Conservation (phyloP, 2,113 vertebrate species). For the Sula dactylatra region DNA sequence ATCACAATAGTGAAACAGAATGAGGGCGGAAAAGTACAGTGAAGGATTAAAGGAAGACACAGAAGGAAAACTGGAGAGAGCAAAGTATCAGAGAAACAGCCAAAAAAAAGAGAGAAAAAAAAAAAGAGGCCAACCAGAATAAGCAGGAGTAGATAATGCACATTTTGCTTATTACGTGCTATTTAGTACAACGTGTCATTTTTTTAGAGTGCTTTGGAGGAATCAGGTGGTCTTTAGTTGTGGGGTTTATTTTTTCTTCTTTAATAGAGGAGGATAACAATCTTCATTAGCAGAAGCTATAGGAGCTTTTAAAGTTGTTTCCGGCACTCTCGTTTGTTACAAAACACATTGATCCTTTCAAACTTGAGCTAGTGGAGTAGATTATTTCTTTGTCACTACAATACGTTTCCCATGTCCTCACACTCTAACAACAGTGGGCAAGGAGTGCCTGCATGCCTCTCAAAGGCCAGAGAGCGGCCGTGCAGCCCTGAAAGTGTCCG, state of each 20-base stretch:
- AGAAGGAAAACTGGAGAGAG: neutral
- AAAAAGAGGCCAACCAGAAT: neutral
- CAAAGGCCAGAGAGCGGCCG: neutral
- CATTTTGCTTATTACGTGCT: neutral
- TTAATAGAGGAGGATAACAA: neutral
- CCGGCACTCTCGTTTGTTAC: neutral
- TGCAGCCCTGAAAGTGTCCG: neutral
- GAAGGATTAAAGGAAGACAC: neutral
- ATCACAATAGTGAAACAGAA: neutral
- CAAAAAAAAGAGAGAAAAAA: neutral
- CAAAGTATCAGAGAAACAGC: neutral
- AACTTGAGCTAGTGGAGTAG: neutral
- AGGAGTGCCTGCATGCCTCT: fast-evolving
- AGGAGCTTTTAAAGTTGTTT: neutral
- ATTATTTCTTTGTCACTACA: neutral
- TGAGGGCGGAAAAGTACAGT: neutral
- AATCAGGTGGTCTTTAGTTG: neutral
- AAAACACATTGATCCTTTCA: neutral
- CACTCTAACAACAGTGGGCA: fast-evolving
- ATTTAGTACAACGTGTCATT: neutral
- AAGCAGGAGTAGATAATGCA: neutral
- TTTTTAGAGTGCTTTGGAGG: neutral
- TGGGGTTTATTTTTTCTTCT: fast-evolving
- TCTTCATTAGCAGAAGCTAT: neutral
- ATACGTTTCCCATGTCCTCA: neutral